phyloP scores from a whole-genome alignment of 2,797 vertebrate species.

The Distichodus sexfasciatus region DNA sequence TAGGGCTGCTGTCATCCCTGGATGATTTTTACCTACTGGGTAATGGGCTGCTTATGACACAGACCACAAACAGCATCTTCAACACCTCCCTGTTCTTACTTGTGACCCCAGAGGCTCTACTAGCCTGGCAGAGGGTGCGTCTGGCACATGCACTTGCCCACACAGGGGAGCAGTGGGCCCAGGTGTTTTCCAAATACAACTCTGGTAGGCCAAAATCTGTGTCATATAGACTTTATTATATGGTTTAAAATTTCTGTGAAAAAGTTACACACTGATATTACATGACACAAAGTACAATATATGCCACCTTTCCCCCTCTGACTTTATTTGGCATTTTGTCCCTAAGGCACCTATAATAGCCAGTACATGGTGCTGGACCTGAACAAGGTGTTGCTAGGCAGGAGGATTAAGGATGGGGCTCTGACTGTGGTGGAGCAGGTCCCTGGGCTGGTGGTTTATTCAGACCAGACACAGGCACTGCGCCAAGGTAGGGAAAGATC shows the following conservation, averaged over 20 bases:
- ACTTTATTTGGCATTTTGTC: background rate
- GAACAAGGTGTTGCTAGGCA: slow-evolving; percentile 74
- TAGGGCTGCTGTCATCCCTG: slow-evolving; percentile 86
- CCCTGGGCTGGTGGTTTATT: slow-evolving; percentile 79
- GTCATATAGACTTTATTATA: background rate
- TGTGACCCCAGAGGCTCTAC: slow-evolving; percentile 77
- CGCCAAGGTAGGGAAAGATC: slow-evolving; percentile 74
- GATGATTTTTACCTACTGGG: slow-evolving; percentile 83
- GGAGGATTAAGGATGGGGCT: slow-evolving; percentile 74
- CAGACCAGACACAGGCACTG: slow-evolving; percentile 82
- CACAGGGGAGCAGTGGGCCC: slow-evolving; percentile 78
- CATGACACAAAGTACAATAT: background rate
- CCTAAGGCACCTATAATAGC: slow-evolving; percentile 84
- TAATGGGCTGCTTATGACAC: slow-evolving; percentile 82
- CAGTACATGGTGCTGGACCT: slow-evolving; percentile 92
- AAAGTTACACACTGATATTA: background rate
- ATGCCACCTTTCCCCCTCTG: background rate
- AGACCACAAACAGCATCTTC: slow-evolving; percentile 86
- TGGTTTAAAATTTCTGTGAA: background rate
- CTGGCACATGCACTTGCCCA: slow-evolving; percentile 82
- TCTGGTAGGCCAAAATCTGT: slow-evolving; percentile 72
- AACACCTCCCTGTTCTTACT: slow-evolving; percentile 75
- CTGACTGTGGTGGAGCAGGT: slow-evolving; percentile 87
- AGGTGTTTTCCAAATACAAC: slow-evolving; percentile 80
- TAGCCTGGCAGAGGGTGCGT: slow-evolving; percentile 90